Base-by-base conservation (phyloP, 2,113 vertebrate species). In the Oxyruncus cristatus region DNA sequence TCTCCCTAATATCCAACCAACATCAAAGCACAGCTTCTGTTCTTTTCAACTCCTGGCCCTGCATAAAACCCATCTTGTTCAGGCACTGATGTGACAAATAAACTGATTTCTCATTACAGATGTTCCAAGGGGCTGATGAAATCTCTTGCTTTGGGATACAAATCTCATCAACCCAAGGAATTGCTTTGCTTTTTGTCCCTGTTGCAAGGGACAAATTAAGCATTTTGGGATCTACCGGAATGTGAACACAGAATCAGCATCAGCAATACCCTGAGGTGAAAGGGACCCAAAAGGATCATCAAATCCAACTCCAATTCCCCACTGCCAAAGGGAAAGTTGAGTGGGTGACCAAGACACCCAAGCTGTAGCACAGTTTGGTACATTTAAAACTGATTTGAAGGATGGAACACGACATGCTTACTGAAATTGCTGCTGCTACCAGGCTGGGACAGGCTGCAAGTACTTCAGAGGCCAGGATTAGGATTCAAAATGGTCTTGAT, bases 401-500 rank as follows among this genome's bases (percentile, higher is more conserved):
- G 72, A 74, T 6, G 42, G 68, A 93, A 95, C 30, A 81, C 1
- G 16, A 67, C 10, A 67, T 93, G 62, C 95, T 97, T 97, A 96
- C 96, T 96, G 55, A 67, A 93, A 89, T 33, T 89, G 86, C 92
- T 91, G 95, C 18, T 19, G 86, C 41, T 28, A 47, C 35, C 91
- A 37, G 94, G 96, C 91, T 89, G 95, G 76, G 93, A 92, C 35
- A 15, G 91, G 91, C 83, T 91, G 91, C 83, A 84, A 92, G 94
- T 35, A 71, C 94, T 95, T 92, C 94, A 0, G 91, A 92, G 78
- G 91, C 83, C 96, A 89, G 95, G 93, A 89, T 93, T 95, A 97
- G 91, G 94, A 95, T 82, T 95, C 83, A 23, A 93, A 93, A 93
- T 95, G 72, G 33, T 96, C 95, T 96, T 96, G 96, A 23, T 94